Evolutionary conservation across 2,113 vertebrate genomes (phyloP).

Genomic region (Vimba vimba): DNA sequence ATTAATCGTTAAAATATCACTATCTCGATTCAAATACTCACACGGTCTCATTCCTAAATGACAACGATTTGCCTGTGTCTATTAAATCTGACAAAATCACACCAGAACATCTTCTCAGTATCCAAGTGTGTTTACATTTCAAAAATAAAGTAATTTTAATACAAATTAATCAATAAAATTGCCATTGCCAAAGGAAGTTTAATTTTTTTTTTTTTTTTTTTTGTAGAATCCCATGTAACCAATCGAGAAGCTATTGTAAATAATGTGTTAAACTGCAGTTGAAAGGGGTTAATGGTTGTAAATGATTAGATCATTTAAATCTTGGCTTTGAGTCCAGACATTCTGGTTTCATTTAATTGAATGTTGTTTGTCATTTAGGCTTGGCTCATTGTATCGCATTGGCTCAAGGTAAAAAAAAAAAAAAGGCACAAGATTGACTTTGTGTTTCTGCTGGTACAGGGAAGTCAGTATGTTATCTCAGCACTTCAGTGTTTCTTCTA

Average conservation of each 20-base stretch:
- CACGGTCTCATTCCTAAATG: no score
- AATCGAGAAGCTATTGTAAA: neutral
- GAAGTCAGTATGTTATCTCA: neutral
- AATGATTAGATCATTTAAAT: neutral
- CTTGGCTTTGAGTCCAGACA: neutral
- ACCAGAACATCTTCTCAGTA: neutral
- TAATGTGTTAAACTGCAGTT: neutral
- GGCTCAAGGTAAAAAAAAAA: conserved; percentile 4
- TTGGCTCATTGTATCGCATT: neutral
- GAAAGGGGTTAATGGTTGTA: neutral
- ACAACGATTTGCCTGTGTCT: no score
- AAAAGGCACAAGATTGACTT: neutral
- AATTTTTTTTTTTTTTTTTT: no score
- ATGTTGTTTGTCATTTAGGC: conserved; percentile 9
- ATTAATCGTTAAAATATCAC: no score
- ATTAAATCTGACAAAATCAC: no score
- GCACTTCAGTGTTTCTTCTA: neutral
- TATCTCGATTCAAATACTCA: no score
- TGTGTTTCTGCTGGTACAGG: neutral
- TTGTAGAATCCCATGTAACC: no score
- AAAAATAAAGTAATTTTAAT: neutral
- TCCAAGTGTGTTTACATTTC: neutral
- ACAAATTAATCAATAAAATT: neutral
- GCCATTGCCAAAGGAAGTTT: neutral
- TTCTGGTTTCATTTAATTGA: conserved; percentile 21